These are phyloP conservation scores for Cantharis flavilabris DNA, from an alignment of 2,888 invertebrate species.

Conservation along the genomic window DNA sequence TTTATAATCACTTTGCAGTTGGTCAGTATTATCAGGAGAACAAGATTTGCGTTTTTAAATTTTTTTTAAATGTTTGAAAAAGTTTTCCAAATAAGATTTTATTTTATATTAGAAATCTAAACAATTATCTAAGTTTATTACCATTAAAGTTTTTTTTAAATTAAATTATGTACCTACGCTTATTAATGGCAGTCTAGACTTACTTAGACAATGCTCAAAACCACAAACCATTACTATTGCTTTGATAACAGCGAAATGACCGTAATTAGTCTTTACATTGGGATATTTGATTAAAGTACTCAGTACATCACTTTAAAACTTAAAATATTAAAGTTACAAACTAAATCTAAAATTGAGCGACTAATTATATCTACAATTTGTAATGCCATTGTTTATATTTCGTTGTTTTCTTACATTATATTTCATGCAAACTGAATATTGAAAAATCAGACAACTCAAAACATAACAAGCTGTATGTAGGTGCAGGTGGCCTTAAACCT, in stretches of 20 bases:
- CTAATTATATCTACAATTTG: background rate
- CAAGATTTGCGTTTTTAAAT: no score
- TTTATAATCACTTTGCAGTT: no score
- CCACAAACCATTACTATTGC: slow-evolving; percentile 23
- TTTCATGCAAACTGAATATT: no score
- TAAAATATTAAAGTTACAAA: background rate
- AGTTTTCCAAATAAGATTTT: background rate
- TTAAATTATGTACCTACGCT: background rate
- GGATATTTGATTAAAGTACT: background rate
- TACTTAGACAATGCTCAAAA: slow-evolving; percentile 24
- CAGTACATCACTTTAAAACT: background rate
- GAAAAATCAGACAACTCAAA: no score
- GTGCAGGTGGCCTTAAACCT: no score
- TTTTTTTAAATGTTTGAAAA: no score
- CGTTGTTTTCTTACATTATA: no score
- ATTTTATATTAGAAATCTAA: background rate
- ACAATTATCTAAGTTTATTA: background rate
- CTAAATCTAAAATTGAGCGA: background rate
- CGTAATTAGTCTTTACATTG: slow-evolving; percentile 11
- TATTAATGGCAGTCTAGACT: slow-evolving; percentile 24
- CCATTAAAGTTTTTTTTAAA: background rate
- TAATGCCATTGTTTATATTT: no score
- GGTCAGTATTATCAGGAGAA: no score
- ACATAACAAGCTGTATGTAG: no score
- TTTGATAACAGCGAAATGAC: slow-evolving; percentile 21